Conservation (phyloP, 2,797 vertebrate species). For the Macroramphosus scolopax region DNA sequence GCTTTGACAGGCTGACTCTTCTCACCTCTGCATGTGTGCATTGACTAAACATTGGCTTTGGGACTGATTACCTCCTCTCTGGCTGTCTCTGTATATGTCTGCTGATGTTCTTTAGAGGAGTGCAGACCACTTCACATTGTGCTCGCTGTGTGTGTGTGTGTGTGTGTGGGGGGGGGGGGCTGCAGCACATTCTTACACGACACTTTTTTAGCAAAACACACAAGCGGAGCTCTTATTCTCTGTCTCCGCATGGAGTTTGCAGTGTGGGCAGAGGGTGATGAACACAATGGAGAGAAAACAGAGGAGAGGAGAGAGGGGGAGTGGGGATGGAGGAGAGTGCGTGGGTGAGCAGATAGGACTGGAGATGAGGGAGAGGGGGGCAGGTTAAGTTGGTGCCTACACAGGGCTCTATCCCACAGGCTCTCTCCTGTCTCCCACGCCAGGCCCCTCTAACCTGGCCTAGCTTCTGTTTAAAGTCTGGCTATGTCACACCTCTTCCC, state of each 20-base stretch:
- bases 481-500: slow-evolving; percentile 71
- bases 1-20: slow-evolving; percentile 36
- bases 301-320: slow-evolving; percentile 65
- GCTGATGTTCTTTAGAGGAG: slow-evolving; percentile 60
- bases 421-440: slow-evolving; percentile 75
- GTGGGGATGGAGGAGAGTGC: slow-evolving; percentile 64
- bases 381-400: slow-evolving; percentile 75
- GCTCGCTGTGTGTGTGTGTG: slow-evolving; percentile 62
- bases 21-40: slow-evolving; percentile 57
- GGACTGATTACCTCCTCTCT: slow-evolving; percentile 62
- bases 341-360: slow-evolving; percentile 74
- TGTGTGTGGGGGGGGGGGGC: slow-evolving; percentile 45
- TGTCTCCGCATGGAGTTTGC: slow-evolving; percentile 65
- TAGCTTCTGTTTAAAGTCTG: slow-evolving; percentile 73
- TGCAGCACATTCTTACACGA: slow-evolving; percentile 71
- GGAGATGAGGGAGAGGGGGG: slow-evolving; percentile 62
- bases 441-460: slow-evolving; percentile 70
- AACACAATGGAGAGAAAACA: slow-evolving; percentile 71
- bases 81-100: slow-evolving; percentile 65
- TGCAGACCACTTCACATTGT: slow-evolving; percentile 60
- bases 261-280: slow-evolving; percentile 75
- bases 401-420: slow-evolving; percentile 73
- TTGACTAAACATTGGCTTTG: slow-evolving; percentile 71
- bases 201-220: slow-evolving; percentile 72
- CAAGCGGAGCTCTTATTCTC: slow-evolving; percentile 58